Evolutionary conservation across 2,113 vertebrate species (phyloP), one percentile per base, ranked within the genome.

Genomic region (Gorilla gorilla): DNA sequence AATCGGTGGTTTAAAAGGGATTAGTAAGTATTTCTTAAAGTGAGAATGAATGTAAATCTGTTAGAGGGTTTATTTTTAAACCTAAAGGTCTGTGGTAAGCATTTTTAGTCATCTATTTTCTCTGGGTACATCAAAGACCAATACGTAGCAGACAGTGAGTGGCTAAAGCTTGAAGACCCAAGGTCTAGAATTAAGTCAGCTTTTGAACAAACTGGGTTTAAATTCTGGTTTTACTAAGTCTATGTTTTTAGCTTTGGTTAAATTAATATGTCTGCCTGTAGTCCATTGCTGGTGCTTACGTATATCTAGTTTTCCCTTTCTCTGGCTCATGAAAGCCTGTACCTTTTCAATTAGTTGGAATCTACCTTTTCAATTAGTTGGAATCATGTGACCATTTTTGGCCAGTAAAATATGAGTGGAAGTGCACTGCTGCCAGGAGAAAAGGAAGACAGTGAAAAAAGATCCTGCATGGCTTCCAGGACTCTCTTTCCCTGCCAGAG

Each of bases 21-120:
- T 64, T 68, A 22, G 20, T 73, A 66, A 88, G 68, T 75, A 76
- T 43, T 95, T 92, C 16, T 81, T 76, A 94, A 78, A 79, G 45
- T 2, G 3, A 87, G 43, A 83, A 66, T 68, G n/a, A 8, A 66
- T 82, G 9, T 23, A 72, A 91, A 17, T 1, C 38, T 73, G 1
- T 45, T 48, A n/a, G 10, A 78, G 6, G 14, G 18, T 48, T 95
- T 87, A 40, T 76, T 76, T 45, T 68, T n/a, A 83, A 85, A 40
- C 2, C 4, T 76, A 55, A 92, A 59, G 20, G 57, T 76, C 79
- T 87, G 20, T 57, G 0, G n/a, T 89, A 66, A 66, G 16, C 17
- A 85, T 13, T 35, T 35, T 12, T 32, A 43, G 3, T 84, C 25
- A 30, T 70, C 25, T 40, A 8, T 43, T 27, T 86, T 38, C 79